Evolutionary conservation across 53 echinoderm and acorn worm genomes (phyloP).

Genomic region (Pentamera pediparva): DNA sequence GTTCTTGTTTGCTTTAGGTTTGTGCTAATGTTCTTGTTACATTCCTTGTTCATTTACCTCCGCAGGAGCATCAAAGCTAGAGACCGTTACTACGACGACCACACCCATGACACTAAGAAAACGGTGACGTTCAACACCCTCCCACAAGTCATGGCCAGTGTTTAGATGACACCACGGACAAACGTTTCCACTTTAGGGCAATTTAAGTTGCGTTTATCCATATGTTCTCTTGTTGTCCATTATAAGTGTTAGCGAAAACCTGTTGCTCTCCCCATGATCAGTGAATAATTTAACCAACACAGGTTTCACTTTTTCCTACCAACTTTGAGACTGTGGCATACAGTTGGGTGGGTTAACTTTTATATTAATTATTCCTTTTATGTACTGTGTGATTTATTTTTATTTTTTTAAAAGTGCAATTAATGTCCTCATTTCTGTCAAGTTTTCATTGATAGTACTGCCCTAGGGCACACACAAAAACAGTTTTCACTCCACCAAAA

Average conservation of each 20-base stretch:
- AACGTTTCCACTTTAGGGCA: no score
- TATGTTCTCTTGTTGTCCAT: no score
- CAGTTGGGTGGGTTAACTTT: not conserved
- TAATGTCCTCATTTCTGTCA: no score
- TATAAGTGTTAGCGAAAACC: no score
- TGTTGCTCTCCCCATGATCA: no score
- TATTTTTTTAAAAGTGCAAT: not conserved
- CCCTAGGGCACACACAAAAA: no score
- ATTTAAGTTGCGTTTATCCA: no score
- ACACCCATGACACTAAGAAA: constrained; percentile 89
- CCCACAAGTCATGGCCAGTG: constrained; percentile 66
- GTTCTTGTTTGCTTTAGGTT: not conserved
- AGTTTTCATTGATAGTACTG: no score
- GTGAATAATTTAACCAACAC: no score
- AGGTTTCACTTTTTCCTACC: no score
- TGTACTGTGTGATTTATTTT: not conserved
- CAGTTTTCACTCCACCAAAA: no score
- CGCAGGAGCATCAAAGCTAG: constrained; percentile 96
- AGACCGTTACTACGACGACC: constrained; percentile 89
- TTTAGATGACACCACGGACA: not conserved
- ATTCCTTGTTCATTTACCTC: not conserved
- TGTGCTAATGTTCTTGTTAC: not conserved
- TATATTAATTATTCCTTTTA: not conserved
- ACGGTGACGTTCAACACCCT: constrained; percentile 62
- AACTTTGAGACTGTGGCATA: no score